A percentile compares a stretch with the other conserved stretches of the same genome.
These are phyloP conservation scores for Catocala sponsa DNA, from an alignment of 2,888 invertebrate genomes.

Conservation along the genomic window DNA sequence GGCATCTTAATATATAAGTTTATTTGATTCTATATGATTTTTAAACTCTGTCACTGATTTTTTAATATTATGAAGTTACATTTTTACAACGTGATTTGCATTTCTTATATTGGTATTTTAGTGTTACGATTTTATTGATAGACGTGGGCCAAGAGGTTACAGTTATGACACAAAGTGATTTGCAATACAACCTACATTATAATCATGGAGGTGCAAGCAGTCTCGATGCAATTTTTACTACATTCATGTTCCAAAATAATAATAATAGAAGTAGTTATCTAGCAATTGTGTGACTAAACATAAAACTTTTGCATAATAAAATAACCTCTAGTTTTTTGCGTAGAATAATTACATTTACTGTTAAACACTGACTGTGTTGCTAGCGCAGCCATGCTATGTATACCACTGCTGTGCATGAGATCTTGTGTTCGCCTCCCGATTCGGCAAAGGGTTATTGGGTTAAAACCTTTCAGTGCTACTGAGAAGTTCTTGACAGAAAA, in stretches of 20 bases:
- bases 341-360: too few relatives aligned
- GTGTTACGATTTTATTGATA: slow-evolving; percentile 34
- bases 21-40: neutral
- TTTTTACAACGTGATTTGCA: slow-evolving; percentile 28
- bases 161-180: slow-evolving; percentile 33
- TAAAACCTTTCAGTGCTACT: too few relatives aligned
- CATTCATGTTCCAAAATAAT: neutral
- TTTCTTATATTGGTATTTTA: slow-evolving; percentile 21
- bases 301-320: too few relatives aligned
- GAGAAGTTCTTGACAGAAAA: too few relatives aligned
- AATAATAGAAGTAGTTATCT: neutral
- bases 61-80: slow-evolving; percentile 17
- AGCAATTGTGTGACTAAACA: neutral
- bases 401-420: too few relatives aligned
- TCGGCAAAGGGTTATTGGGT: too few relatives aligned
- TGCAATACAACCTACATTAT: slow-evolving; percentile 27
- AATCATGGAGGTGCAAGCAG: slow-evolving; percentile 10
- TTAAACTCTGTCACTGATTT: slow-evolving; percentile 16
- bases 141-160: slow-evolving; percentile 37
- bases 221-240: slow-evolving; percentile 6
- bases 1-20: neutral
- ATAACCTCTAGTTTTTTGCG: too few relatives aligned
- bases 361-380: too few relatives aligned
- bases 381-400: too few relatives aligned
- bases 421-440: too few relatives aligned